These are phyloP conservation scores for Leucosticte australis DNA, from an alignment of 2,113 vertebrate species.

Conservation along the genomic window DNA sequence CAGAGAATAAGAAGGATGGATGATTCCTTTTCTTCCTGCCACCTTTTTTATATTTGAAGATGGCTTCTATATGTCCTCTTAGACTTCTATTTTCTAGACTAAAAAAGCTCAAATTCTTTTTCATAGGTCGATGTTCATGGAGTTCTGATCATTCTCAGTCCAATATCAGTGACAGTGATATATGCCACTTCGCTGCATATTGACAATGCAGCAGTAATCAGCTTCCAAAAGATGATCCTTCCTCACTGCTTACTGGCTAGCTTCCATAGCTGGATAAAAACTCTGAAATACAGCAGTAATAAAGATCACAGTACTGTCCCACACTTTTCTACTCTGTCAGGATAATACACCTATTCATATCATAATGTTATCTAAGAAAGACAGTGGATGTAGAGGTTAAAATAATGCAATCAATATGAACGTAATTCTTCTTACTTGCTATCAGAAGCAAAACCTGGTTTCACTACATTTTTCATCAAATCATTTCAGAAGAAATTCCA, in stretches of 20 bases:
- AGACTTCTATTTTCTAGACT: neutral
- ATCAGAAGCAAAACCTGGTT: neutral
- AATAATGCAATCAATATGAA: neutral
- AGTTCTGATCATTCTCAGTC: neutral
- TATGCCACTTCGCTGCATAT: neutral
- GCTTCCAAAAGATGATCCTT: neutral
- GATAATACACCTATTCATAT: neutral
- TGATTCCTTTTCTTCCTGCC: neutral
- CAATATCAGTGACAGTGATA: neutral
- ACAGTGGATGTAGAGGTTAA: neutral
- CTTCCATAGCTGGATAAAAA: neutral
- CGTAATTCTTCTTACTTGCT: neutral
- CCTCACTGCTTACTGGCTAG: neutral
- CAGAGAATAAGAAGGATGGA: neutral
- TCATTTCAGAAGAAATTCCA: neutral
- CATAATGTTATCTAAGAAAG: neutral
- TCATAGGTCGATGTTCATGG: neutral
- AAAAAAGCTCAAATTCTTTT: neutral
- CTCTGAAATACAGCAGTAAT: neutral
- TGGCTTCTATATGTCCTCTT: neutral
- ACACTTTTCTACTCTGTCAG: neutral
- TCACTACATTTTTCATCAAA: neutral
- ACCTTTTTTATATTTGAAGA: neutral
- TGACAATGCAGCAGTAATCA: constrained; percentile 1
- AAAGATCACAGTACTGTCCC: neutral